Evolutionary conservation across 1,140 invertebrate species (phyloP), one percentile per base, ranked within the genome.

Genomic region (Rhizoglyphus robini): DNA sequence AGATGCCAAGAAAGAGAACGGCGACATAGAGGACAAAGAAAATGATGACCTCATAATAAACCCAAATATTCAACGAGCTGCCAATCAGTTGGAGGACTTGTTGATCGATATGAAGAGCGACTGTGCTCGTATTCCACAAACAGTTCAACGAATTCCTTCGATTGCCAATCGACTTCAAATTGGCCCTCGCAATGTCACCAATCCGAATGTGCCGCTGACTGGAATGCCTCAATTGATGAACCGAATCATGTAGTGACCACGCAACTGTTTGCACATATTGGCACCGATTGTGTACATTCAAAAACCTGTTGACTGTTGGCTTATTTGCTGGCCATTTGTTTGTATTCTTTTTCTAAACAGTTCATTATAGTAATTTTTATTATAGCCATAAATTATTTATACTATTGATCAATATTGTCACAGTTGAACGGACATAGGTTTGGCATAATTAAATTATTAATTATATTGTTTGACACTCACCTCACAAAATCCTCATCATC

Each of bases 61-160:
- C 31, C 41, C 63, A 57, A 31, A 13, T n/a, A 5, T 64, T 23
- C 63, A 64, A 27, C 63, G 63, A 25, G 41, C 20, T 15, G 27
- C 20, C 20, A 64, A 64, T 64, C 41, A 64, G 1, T 25, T 49
- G 15, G 63, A 64, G 29, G 63, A 64, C 8, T 27, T 64, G 47
- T 23, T 64, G 63, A 64, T 48, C 13, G 63, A 64, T 29, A 64
- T 64, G 63, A 64, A 64, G 46, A 64, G 63, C 29, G 63, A 64
- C 29, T 64, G 63, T 48, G 63, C 38, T 5, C 63, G 63, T 25
- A 64, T 64, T n/a, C 63, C 63, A 29, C 63, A 64, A 38, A 64
- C 63, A n/a, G 63, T 64, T 3, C 63, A 64, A 57, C 38, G 63
- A 15, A 64, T 64, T n/a, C 63, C 63, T 23, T 48, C 63, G 15